Evolutionary conservation across 2,888 invertebrate species (phyloP), one percentile per base, ranked within the genome.

Genomic region (Orthosia gothica): DNA sequence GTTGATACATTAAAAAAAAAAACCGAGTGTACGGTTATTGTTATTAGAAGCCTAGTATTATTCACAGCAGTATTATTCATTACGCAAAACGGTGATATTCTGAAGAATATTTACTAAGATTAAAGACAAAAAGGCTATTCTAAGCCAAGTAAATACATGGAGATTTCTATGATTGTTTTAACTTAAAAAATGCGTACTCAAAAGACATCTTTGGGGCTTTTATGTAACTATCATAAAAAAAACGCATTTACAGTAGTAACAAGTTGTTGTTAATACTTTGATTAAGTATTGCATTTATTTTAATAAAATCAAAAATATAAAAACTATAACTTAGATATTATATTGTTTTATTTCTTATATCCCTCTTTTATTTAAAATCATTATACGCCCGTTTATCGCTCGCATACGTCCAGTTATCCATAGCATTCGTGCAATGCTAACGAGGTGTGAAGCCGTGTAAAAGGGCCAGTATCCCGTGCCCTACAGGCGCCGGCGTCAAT

Each of bases 401-500:
- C n/a, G 47, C 50, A 68, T 70, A 64, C 62, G 55, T 57, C 64
- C 26, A 59, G 55, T 20, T 61, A 76, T 63, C 66, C 68, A 52
- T 52, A 82, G 74, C 79, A 82, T 84, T 84, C 74, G 62, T 74
- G 70, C 67, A 50, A 85, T 85, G 83, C 72, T 83, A 89, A 86
- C 83, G 77, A 86, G 81, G 84, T 87, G 87, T 73, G 83, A 86
- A 85, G 80, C 78, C 76, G 61, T 75, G 70, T 82, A 76, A 77
- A 81, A 64, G 55, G 76, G 59, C 59, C 74, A 68, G 72, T 76
- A 83, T 76, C 75, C 70, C 73, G 70, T 74, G 75, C 67, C 75
- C 76, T 78, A 64, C 69, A 79, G 83, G 81, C 87, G 87, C 87
- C 85, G 63, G 70, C 73, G 72, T 62, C 88, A 87, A 88, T 88